A percentile compares a stretch with the other conserved stretches of the same genome.
phyloP scores from a whole-genome alignment of 2,113 vertebrate species.

The Papio anubis region DNA sequence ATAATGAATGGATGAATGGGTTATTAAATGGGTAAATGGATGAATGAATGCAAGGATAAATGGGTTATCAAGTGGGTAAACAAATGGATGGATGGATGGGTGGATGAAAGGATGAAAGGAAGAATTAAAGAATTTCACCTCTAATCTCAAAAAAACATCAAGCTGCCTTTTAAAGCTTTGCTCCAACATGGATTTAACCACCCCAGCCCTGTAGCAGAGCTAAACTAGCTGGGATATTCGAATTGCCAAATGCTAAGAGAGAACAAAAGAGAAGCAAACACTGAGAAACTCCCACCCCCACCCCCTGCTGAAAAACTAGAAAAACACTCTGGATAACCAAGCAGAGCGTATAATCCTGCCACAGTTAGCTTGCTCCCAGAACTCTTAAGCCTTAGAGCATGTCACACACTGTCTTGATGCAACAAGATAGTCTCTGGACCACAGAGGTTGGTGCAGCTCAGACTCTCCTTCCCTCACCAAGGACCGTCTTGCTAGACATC shows the following conservation, averaged over 20 bases:
- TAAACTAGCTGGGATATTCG: not conserved
- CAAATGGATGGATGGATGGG: not conserved
- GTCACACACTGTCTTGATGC: not conserved
- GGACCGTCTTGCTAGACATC: not conserved
- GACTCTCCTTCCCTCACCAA: not conserved
- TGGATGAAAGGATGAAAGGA: not conserved
- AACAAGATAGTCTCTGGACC: not conserved
- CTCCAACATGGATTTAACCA: not conserved
- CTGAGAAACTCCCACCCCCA: not conserved
- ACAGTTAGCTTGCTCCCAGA: not conserved
- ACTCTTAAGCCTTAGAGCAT: not conserved
- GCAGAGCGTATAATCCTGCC: not conserved
- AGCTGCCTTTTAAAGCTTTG: not conserved
- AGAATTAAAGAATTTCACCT: not conserved
- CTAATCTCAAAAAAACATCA: not conserved
- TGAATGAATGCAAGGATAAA: not conserved
- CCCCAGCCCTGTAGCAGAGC: not conserved
- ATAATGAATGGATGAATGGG: not conserved
- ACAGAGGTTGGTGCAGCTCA: not conserved
- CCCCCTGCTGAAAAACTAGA: no score
- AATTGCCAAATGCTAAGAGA: not conserved
- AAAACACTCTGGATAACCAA: not conserved
- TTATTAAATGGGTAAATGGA: not conserved
- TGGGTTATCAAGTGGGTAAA: not conserved
- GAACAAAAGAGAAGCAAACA: not conserved